Evolutionary conservation across 2,888 invertebrate genomes (phyloP), one percentile per base, ranked within the genome.

Genomic region (Drosophila greeni): DNA sequence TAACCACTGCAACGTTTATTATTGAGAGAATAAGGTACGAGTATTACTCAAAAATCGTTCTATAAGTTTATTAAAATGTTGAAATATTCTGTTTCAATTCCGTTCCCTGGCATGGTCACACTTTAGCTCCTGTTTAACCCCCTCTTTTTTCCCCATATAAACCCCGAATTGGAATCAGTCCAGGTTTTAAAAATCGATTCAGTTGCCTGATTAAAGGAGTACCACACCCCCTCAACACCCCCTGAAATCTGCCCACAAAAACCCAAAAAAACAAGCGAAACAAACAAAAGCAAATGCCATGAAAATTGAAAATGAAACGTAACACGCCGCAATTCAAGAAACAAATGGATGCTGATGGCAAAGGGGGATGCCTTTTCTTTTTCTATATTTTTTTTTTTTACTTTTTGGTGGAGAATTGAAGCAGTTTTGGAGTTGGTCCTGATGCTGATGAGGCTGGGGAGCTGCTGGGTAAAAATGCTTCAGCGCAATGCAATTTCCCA

Each of bases 231-330:
- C n/a, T n/a, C 26, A 8, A 8, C 34, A n/a, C 5, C 37, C n/a
- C 14, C 42, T 39, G 20, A 34, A 14, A 12, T 20, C 20, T 20
- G n/a, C n/a, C n/a, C n/a, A n/a, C n/a, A 39, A 12, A 48, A 8
- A 40, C 12, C 5, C 39, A 6, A 12, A 29, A 16, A 24, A 31
- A 24, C 14, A 34, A 39, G n/a, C n/a, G n/a, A 24, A 48, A 69
- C 48, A 55, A 57, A 58, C 59, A 58, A 55, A 72, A 67, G 78
- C 66, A 76, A 79, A 75, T 79, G 66, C 66, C 72, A 72, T 70
- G 72, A 75, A 82, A 82, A 79, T 79, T 79, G 77, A 82, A 79
- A 79, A 79, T 82, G 69, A 79, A 82, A 75, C 80, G 70, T 66
- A 79, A 62, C 70, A 68, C 72, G 75, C 75, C 72, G 75, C 73